Base-by-base conservation (phyloP, 2,797 vertebrate species). In the Graptemys geographica region DNA sequence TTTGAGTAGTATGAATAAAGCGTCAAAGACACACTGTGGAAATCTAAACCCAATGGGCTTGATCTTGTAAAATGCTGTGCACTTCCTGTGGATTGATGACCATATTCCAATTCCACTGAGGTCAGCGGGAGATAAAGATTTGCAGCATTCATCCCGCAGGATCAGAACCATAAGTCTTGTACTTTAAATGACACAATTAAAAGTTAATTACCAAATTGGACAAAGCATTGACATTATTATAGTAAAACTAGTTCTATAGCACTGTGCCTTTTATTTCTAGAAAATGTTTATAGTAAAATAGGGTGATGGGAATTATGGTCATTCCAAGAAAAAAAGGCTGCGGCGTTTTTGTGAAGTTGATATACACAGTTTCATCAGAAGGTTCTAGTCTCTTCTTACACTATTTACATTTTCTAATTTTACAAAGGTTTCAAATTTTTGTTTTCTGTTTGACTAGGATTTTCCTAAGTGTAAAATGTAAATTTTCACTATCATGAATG, bases 401-500 rank as follows among this genome's bases (percentile, higher is more conserved):
- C 23, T 74, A 15, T 44, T 74, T 44, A 44, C 44, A 76, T 15
- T 44, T 47, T 49, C 6, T 44, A 13, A 53, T 87, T 87, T 8
- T 53, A 80, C 23, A 0, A 79, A 86, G n/a, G 86, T 55, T 88
- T 1, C 8, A 5, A 62, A 12, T 82, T 84, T 90, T 51, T 62
- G 65, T 72, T 18, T 82, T 11, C 6, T 92, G 79, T 79, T 55
- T 78, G 5, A 72, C 88, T 87, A 8, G 76, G 81, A 3, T 52
- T 23, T 86, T 87, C 12, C 12, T 74, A 84, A 85, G 9, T 0
- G 0, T 83, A 92, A 92, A 81, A 76, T 79, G 21, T 4, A 89
- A 62, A 88, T 92, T 95, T 94, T 94, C 72, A 89, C n/a, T 21
- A 55, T 79, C 23, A 59, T 89, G 84, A 90, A 86, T 89, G 33